Conservation (phyloP, 2,797 vertebrate genomes). For the Gobio occitaniae region DNA sequence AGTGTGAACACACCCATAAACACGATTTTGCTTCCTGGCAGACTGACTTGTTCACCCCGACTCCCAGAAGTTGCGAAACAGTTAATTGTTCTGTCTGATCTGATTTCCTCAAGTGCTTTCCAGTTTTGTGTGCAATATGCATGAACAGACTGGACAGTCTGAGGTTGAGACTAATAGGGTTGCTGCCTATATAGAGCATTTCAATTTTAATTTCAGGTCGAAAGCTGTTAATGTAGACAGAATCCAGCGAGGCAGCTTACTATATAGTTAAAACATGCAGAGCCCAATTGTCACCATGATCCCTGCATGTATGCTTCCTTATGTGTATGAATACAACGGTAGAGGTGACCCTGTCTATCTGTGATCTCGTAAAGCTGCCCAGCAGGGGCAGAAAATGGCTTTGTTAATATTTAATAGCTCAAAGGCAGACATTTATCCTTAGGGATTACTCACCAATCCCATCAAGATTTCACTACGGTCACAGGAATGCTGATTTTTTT, state of each 20-base stretch:
- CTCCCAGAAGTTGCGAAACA: not conserved
- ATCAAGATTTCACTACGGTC: constrained; percentile 12
- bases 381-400: constrained; percentile 63
- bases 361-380: constrained; percentile 63
- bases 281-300: not conserved
- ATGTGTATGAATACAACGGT: constrained; percentile 48
- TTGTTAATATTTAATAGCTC: constrained; percentile 77
- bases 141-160: not conserved
- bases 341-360: constrained; percentile 72
- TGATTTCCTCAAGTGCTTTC: constrained; percentile 23
- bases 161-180: constrained; percentile 11
- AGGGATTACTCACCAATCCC: constrained; percentile 40
- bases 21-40: not conserved
- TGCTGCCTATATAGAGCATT: constrained; percentile 9
- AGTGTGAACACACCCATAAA: not conserved
- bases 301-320: not conserved
- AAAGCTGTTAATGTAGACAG: not conserved
- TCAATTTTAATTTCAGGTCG: constrained; percentile 16
- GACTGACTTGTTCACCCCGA: not conserved
- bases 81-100: constrained; percentile 18
- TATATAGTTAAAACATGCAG: constrained; percentile 6
- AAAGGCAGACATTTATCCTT: constrained; percentile 64
- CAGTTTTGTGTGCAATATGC: constrained; percentile 21
- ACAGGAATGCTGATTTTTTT: not conserved
- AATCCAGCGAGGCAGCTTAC: not conserved